Evolutionary conservation across 1,140 invertebrate genomes (phyloP).

Genomic region (Drosophila setifemur): DNA sequence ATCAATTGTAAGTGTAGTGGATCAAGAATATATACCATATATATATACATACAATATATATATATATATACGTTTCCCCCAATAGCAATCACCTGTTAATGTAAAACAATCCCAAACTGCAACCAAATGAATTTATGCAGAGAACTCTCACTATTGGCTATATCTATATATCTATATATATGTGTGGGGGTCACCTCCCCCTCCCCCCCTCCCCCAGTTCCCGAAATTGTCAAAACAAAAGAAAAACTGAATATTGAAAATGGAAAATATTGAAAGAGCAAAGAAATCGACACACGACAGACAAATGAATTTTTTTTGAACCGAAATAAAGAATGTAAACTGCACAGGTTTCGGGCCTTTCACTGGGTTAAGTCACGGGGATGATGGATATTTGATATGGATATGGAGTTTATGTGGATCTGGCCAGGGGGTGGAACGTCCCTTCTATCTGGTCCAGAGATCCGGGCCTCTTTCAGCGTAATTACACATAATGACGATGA

Average conservation of each 20-base stretch:
- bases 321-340: constrained; percentile 79
- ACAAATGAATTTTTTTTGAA: constrained; percentile 66
- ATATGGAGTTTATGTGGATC: not conserved
- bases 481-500: constrained; percentile 41
- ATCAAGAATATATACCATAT: too few relatives aligned
- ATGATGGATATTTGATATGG: not conserved
- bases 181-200: not conserved
- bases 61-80: not conserved
- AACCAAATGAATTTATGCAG: constrained; percentile 46
- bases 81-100: too few relatives aligned
- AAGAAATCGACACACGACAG: constrained; percentile 29
- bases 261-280: constrained; percentile 31
- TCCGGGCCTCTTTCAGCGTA: not conserved
- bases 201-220: not conserved
- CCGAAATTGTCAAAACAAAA: constrained; percentile 13
- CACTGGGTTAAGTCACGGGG: too few relatives aligned
- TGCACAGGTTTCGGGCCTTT: constrained; percentile 22
- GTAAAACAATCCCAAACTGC: constrained; percentile 8
- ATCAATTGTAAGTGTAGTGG: too few relatives aligned
- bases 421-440: not conserved
- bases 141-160: constrained; percentile 5
- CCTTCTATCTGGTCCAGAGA: too few relatives aligned
- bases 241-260: too few relatives aligned
- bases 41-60: not conserved
- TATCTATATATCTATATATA: constrained; percentile 11